Evolutionary conservation across 2,113 vertebrate genomes (phyloP), one percentile per base, ranked within the genome.

Genomic region (Seriola rivoliana): DNA sequence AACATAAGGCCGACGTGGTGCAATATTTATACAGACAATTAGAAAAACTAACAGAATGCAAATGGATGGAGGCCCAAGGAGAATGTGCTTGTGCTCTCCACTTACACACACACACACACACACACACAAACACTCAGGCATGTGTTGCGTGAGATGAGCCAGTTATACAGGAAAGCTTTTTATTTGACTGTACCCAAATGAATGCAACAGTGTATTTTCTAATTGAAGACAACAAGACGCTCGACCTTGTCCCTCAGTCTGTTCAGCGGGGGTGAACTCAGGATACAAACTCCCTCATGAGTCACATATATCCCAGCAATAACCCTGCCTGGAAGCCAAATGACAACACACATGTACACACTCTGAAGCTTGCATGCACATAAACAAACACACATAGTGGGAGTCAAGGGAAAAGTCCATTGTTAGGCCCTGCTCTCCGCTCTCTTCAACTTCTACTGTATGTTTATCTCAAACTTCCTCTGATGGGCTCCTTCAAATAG

Each of bases 21-120:
- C 78, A 86, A 85, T 81, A 84, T 91, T 91, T 91, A 91, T 80
- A 85, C 89, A 86, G 63, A 82, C 88, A 91, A 92, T 91, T 91
- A 91, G 82, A 85, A 87, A 85, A 89, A 75, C 85, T 76, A 91
- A 87, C 85, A 89, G 75, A 59, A 91, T 85, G 72, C 54, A 76
- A 88, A 70, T 42, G 84, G 68, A 70, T n/a, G 75, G 80, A 60
- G 64, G 80, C 80, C 42, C 58, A 75, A 12, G 68, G 71, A 87
- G 71, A 77, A 71, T 54, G 62, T 54, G 62, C 29, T 36, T 60
- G 54, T 48, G 34, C 59, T 69, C 29, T 11, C 17, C 8, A 29
- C 52, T 29, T 8, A 32, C 55, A 64, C 71, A 70, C 66, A 16
- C 69, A 67, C 55, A 67, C 65, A 60, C 78, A 77, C 64, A 63